Percentiles rank a stretch among this genome's conserved stretches.
Evolutionary conservation across 2,797 vertebrate species (phyloP).

Genomic region (Chromis chromis): DNA sequence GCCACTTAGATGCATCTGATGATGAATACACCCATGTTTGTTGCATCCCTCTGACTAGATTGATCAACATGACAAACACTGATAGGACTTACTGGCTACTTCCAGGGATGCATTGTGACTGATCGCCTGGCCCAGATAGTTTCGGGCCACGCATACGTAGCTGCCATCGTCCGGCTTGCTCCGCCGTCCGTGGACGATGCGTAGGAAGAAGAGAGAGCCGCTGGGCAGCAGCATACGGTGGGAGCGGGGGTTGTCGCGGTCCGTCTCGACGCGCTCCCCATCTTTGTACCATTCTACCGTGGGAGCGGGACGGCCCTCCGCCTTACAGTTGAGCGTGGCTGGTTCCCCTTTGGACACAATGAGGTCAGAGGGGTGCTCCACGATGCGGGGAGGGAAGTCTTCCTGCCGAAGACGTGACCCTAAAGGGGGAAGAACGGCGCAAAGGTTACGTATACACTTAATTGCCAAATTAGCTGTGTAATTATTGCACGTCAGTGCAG

Average conservation of each 20-base stretch:
- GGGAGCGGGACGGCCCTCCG: slow-evolving; percentile 90
- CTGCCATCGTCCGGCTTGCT: slow-evolving; percentile 91
- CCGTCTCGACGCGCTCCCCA: slow-evolving; percentile 92
- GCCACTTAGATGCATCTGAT: too few species aligned
- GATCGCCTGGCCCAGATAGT: slow-evolving; percentile 95
- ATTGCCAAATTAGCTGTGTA: slow-evolving; percentile 1
- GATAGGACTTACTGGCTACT: slow-evolving; percentile 92
- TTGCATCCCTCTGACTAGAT: too few species aligned
- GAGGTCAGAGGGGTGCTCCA: slow-evolving; percentile 95
- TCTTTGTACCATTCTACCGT: slow-evolving; percentile 97
- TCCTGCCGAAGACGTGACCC: slow-evolving; percentile 97
- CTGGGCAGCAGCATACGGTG: slow-evolving; percentile 95
- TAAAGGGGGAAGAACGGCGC: slow-evolving; percentile 57
- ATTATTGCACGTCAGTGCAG: slow-evolving; percentile 29
- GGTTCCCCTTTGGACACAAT: slow-evolving; percentile 97
- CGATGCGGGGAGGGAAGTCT: slow-evolving; percentile 94
- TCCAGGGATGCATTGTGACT: slow-evolving; percentile 97
- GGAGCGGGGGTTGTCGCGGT: slow-evolving; percentile 93
- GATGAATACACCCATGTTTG: too few species aligned
- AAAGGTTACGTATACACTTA: slow-evolving; percentile 1
- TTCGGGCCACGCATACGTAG: slow-evolving; percentile 94
- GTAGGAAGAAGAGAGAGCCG: slow-evolving; percentile 94
- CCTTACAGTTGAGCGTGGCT: slow-evolving; percentile 95
- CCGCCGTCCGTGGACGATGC: slow-evolving; percentile 93
- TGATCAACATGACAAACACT: neutral